phyloP scores from a whole-genome alignment of 2,888 invertebrate genomes.

The Morpho achilles region DNA sequence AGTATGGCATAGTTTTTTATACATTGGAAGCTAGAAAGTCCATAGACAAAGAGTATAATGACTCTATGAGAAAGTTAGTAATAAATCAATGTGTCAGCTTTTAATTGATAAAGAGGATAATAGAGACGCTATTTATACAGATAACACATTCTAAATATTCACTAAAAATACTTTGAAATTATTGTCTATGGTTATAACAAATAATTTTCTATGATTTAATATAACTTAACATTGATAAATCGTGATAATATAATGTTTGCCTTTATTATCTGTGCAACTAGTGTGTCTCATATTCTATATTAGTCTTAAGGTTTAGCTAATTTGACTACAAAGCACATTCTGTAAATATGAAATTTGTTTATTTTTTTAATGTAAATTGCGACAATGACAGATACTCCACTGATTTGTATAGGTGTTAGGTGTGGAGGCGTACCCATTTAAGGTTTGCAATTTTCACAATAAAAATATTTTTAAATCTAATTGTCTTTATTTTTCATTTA shows the following conservation, averaged over 20 bases:
- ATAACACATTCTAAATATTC: neutral
- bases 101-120: constrained; percentile 23
- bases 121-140: constrained; percentile 15
- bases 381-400: constrained; percentile 43
- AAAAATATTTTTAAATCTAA: constrained; percentile 45
- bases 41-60: too few species aligned
- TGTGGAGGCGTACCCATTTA: constrained; percentile 39
- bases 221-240: too few species aligned
- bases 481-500: neutral
- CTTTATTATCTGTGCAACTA: constrained; percentile 9
- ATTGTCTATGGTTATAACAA: too few species aligned
- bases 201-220: too few species aligned
- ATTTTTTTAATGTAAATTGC: constrained; percentile 67
- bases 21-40: constrained; percentile 44
- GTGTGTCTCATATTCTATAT: constrained; percentile 17
- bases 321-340: constrained; percentile 34
- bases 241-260: too few species aligned
- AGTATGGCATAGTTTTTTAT: constrained; percentile 51
- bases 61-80: constrained; percentile 19
- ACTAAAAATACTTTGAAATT: too few species aligned
- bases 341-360: constrained; percentile 64
- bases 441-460: constrained; percentile 59
- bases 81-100: constrained; percentile 42
- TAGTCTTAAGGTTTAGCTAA: constrained; percentile 26
- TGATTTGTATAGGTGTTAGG: constrained; percentile 49